These are phyloP conservation scores for Sarcophaga rosellei DNA, from an alignment of 2,888 invertebrate species.

Conservation along the genomic window DNA sequence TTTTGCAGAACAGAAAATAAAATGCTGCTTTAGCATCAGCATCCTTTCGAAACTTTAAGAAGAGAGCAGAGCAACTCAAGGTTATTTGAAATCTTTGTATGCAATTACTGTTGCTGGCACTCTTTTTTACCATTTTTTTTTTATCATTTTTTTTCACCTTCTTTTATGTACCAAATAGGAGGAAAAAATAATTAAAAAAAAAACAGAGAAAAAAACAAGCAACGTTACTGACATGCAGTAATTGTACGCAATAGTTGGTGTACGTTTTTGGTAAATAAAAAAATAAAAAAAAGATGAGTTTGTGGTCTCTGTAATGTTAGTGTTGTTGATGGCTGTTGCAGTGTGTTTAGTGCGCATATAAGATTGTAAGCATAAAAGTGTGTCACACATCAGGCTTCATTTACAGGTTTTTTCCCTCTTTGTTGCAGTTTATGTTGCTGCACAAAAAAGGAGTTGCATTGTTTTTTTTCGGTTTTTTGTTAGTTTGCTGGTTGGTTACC, in stretches of 20 bases:
- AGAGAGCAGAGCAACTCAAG: slow-evolving; percentile 54
- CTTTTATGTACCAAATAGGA: slow-evolving; percentile 1
- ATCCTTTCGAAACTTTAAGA: slow-evolving; percentile 59
- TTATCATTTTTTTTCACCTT: slow-evolving; percentile 12
- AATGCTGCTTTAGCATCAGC: slow-evolving; percentile 42
- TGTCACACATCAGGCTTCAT: slow-evolving; percentile 57
- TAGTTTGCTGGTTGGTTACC: not conserved
- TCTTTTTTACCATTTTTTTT: slow-evolving; percentile 24
- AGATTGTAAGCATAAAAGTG: slow-evolving; percentile 24
- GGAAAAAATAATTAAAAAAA: not conserved
- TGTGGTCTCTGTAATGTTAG: not conserved
- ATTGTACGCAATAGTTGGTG: slow-evolving; percentile 58
- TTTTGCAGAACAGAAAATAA: slow-evolving; percentile 8
- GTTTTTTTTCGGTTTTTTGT: not conserved
- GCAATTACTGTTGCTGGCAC: slow-evolving; percentile 9
- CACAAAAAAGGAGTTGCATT: slow-evolving; percentile 58
- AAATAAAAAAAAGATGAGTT: not conserved
- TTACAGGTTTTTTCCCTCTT: slow-evolving; percentile 44
- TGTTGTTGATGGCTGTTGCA: slow-evolving; percentile 15
- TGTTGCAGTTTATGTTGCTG: slow-evolving; percentile 21
- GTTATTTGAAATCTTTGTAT: slow-evolving; percentile 52
- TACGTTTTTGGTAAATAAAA: not conserved
- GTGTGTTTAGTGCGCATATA: not conserved
- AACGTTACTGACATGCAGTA: slow-evolving; percentile 42
- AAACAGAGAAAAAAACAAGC: not conserved